A percentile compares a stretch with the other conserved stretches of the same genome.
These are phyloP conservation scores for Paracyclopina nana DNA, from an alignment of 1,140 invertebrate genomes.

Conservation along the genomic window DNA sequence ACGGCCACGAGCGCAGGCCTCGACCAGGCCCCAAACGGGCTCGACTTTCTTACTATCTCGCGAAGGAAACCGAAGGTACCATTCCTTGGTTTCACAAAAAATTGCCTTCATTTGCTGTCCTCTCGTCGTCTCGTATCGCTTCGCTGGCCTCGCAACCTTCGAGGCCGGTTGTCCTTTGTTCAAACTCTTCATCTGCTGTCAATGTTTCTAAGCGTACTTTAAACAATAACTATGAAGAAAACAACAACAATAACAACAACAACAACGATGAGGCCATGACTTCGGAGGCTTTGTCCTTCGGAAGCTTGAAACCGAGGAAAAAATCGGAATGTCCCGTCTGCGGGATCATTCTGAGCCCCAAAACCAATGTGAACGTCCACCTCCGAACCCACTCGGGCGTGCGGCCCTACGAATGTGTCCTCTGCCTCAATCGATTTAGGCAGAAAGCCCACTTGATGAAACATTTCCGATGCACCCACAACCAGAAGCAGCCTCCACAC, in stretches of 20 bases:
- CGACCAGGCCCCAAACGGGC: no score
- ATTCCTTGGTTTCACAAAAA: no score
- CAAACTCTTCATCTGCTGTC: no score
- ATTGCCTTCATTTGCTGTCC: no score
- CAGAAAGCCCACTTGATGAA: conserved; percentile 94
- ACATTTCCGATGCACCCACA: conserved; percentile 31
- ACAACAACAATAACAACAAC: background rate
- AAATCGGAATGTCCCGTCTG: conserved; percentile 12
- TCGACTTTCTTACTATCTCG: no score
- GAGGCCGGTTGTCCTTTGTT: no score
- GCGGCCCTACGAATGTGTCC: conserved; percentile 80
- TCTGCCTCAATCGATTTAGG: conserved; percentile 72
- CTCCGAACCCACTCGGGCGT: conserved; percentile 91
- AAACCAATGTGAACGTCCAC: conserved; percentile 33
- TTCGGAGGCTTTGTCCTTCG: background rate
- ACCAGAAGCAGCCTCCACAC: conserved; percentile 11
- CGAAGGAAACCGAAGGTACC: no score
- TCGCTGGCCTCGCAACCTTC: no score
- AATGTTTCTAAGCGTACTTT: no score
- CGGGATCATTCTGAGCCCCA: conserved; percentile 5
- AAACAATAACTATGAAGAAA: no score
- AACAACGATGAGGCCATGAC: background rate
- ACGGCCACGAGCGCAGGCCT: no score
- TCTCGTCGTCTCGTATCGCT: no score
- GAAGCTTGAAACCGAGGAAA: background rate